Base-by-base conservation (phyloP, 1,140 invertebrate species). In the Dendroctonus valens region DNA sequence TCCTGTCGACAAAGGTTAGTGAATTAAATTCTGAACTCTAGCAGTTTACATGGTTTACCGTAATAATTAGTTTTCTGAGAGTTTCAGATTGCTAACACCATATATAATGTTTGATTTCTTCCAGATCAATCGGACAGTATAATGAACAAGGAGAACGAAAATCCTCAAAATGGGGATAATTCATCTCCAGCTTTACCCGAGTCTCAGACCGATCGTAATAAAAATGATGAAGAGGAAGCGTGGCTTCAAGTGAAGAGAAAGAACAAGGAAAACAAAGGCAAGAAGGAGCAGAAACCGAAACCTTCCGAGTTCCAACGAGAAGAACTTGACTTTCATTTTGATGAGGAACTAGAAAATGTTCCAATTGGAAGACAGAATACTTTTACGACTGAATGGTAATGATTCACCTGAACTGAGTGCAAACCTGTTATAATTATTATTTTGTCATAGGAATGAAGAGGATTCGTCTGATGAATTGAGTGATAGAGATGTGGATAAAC, bases 261-360 rank as follows among this genome's bases (percentile, higher is more conserved):
- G 70, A 73, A 69, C 51, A 73, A 74, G 51, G 74, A 83, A 78
- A 79, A 77, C 42, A 77, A 74, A 61, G 75, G 78, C 5, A 76
- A 74, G 54, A 73, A 76, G 70, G 65, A 80, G 76, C 69, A 68
- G 64, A 65, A 81, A 79, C 63, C 57, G 44, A 74, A 74, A 61
- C 44, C 41, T 3, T 48, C 59, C 26, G 65, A 63, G 38, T 44
- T 69, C 46, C 85, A 89, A 77, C 85, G 88, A 65, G 93, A 96
- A 79, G 95, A 98, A 77, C 80, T 98, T 62, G 92, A 97, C 78
- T 98, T 99, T 81, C 91, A 96, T 81, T 96, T 98, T 81, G 96
- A 99, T 77, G 95, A 98, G 81, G 96, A 99, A 78, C 80, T 97
- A 42, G 90, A 94, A 85, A 62, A 80, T 79, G 74, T 86, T 14